These are phyloP conservation scores for Tribolium madens DNA, from an alignment of 1,140 invertebrate genomes.

Conservation along the genomic window DNA sequence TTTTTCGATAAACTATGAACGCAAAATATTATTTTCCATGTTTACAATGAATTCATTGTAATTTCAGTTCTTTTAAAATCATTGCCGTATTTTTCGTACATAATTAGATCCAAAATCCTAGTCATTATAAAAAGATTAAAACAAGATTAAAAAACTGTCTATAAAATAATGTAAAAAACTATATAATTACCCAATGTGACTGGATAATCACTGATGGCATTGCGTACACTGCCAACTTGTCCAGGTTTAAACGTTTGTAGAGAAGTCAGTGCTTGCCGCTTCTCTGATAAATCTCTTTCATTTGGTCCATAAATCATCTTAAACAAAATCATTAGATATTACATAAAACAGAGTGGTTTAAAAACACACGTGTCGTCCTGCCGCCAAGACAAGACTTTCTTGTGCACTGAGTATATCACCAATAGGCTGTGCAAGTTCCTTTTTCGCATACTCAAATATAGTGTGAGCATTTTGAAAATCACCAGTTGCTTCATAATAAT, in stretches of 20 bases:
- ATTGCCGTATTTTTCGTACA: no score
- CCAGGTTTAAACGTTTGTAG: conserved; percentile 72
- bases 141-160: no score
- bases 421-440: conserved; percentile 77
- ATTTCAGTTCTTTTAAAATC: no score
- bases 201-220: conserved; percentile 54
- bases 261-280: conserved; percentile 79
- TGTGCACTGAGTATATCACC: conserved; percentile 81
- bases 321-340: conserved; percentile 46
- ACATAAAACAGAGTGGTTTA: conserved; percentile 24
- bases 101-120: no score
- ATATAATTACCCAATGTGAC: background rate
- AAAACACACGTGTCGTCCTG: conserved; percentile 59
- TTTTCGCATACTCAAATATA: conserved; percentile 78
- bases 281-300: conserved; percentile 73
- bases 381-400: conserved; percentile 68
- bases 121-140: no score
- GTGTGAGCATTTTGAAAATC: conserved; percentile 82
- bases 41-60: no score
- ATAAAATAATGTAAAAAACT: no score
- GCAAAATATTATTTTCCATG: no score
- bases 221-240: conserved; percentile 64
- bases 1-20: no score
- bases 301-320: conserved; percentile 73
- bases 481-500: conserved; percentile 80